A percentile compares a stretch with the other conserved stretches of the same genome.
These are phyloP conservation scores for Macrosiphum euphorbiae DNA, from an alignment of 2,888 invertebrate species.

Conservation along the genomic window DNA sequence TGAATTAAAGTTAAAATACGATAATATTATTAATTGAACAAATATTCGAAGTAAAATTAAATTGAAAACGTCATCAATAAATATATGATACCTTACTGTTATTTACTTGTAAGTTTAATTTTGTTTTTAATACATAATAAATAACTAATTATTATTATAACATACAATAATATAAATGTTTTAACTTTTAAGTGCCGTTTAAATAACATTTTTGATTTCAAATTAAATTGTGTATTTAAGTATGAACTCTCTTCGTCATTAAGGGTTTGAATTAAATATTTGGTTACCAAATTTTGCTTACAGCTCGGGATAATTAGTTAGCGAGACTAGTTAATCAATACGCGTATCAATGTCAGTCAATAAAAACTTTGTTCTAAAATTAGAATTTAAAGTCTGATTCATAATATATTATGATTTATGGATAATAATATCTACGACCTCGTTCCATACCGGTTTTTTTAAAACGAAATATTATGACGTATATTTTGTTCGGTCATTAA, in stretches of 20 bases:
- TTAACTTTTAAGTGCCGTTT: background rate
- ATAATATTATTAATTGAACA: background rate
- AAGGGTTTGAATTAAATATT: background rate
- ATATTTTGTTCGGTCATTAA: background rate
- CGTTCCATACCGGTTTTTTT: background rate
- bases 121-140: background rate
- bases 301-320: background rate
- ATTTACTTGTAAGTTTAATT: background rate
- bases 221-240: background rate
- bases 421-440: background rate
- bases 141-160: background rate
- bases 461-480: background rate
- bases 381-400: background rate
- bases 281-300: background rate
- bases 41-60: background rate
- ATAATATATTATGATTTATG: background rate
- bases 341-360: background rate
- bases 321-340: background rate
- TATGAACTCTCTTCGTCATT: background rate
- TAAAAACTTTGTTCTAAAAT: background rate
- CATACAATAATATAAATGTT: background rate
- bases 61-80: constrained; percentile 11
- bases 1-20: background rate
- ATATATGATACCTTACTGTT: background rate
- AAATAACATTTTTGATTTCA: background rate